A percentile compares a stretch with the other conserved stretches of the same genome.
Conservation (phyloP, 2,113 vertebrate species). For the Hippocampus mohnikei region DNA sequence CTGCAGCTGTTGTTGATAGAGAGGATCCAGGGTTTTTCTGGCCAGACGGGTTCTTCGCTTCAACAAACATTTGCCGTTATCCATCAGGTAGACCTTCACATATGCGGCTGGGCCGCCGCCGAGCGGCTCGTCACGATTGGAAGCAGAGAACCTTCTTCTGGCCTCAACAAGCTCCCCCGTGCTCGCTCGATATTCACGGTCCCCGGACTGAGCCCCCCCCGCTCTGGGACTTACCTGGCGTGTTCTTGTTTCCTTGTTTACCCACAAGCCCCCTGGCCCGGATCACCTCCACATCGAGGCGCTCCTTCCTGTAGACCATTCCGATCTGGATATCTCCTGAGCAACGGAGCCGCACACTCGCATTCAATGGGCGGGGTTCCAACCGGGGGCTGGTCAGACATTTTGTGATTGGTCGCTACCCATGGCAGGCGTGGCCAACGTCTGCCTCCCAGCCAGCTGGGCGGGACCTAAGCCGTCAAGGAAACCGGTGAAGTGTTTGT, state of each 20-base stretch:
- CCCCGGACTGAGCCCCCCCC: neutral
- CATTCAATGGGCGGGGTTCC: neutral
- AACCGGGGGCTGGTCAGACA: neutral
- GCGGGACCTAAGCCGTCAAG: constrained; percentile 93
- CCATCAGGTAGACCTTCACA: constrained; percentile 96
- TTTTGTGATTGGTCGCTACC: constrained; percentile 71
- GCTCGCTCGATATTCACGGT: neutral
- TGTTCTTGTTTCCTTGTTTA: constrained; percentile 98
- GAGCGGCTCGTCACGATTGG: neutral
- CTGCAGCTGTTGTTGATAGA: constrained; percentile 96
- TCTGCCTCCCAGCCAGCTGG: constrained; percentile 93
- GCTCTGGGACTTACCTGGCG: constrained; percentile 78
- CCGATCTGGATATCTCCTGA: constrained; percentile 97
- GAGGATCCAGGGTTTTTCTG: constrained; percentile 92
- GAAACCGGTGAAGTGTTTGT: constrained; percentile 95
- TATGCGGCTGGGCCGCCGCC: constrained; percentile 79
- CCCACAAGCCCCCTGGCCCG: constrained; percentile 94
- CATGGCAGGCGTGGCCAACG: constrained; percentile 94
- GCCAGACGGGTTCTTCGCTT: constrained; percentile 98
- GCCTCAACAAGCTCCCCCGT: neutral
- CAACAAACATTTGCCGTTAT: constrained; percentile 93
- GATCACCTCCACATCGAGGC: constrained; percentile 95
- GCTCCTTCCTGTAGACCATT: constrained; percentile 97
- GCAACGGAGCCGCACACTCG: constrained; percentile 7
- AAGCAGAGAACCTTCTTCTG: neutral